phyloP scores from a whole-genome alignment of 2,888 invertebrate genomes.

The Brachylomia viminalis region DNA sequence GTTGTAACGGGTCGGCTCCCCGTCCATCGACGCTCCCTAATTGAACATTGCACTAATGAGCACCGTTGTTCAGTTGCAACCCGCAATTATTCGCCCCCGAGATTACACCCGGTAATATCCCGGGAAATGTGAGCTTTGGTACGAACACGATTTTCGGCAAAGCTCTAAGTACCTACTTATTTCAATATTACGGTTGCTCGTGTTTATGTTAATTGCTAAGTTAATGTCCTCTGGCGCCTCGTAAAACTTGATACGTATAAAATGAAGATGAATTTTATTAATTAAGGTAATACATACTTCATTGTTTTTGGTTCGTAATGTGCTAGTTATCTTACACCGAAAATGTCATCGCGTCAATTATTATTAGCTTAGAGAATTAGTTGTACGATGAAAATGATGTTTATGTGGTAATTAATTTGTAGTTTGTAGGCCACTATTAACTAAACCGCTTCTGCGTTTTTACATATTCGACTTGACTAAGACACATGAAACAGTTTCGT shows the following conservation, averaged over 20 bases:
- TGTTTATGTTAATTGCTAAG: constrained; percentile 60
- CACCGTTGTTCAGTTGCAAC: constrained; percentile 87
- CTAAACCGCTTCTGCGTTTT: neutral
- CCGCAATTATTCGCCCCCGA: constrained; percentile 86
- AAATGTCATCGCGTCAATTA: constrained; percentile 9
- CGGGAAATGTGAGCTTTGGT: constrained; percentile 81
- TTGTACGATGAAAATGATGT: neutral
- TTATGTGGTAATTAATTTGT: neutral
- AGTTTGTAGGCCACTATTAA: neutral
- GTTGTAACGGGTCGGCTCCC: constrained; percentile 71
- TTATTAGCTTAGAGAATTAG: neutral
- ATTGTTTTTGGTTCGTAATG: constrained; percentile 21
- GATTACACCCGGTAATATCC: constrained; percentile 83
- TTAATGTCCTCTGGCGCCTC: constrained; percentile 52
- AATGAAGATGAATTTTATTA: constrained; percentile 51
- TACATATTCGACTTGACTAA: constrained; percentile 1
- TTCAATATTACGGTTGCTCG: constrained; percentile 65
- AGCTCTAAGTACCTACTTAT: constrained; percentile 74
- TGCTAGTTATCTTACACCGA: neutral
- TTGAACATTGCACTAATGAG: constrained; percentile 90
- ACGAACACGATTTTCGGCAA: constrained; percentile 75
- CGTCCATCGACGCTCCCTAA: constrained; percentile 84
- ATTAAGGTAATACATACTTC: constrained; percentile 31
- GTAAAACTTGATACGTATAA: constrained; percentile 54
- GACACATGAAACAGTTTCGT: constrained; percentile 6